A percentile compares a stretch with the other conserved stretches of the same genome.
These are phyloP conservation scores for Terrapene triunguis DNA, from an alignment of 2,113 vertebrate species.

Conservation along the genomic window DNA sequence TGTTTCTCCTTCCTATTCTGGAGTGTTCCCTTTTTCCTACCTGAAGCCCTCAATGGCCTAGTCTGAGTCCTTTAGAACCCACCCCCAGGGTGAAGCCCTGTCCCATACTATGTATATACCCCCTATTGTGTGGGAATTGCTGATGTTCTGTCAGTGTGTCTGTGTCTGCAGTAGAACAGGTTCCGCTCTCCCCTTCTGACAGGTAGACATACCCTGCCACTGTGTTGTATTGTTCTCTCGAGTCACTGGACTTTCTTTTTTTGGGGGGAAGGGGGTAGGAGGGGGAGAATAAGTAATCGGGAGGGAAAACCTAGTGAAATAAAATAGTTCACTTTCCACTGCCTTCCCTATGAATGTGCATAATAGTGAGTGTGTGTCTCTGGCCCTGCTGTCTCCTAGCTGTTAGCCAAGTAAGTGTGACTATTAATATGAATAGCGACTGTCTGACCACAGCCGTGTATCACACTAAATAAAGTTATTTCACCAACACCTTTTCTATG, in stretches of 20 bases:
- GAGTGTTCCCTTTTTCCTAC: not conserved
- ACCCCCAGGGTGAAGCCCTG: not conserved
- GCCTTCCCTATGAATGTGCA: slow-evolving; percentile 89
- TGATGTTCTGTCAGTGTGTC: slow-evolving; percentile 68
- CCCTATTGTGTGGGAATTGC: slow-evolving; percentile 62
- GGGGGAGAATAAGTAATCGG: not conserved
- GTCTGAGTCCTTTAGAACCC: not conserved
- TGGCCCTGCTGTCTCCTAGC: slow-evolving; percentile 90
- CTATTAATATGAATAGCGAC: slow-evolving; percentile 90
- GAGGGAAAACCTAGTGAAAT: slow-evolving; percentile 62
- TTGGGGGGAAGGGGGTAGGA: not conserved
- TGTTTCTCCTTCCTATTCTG: not conserved
- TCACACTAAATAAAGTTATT: slow-evolving; percentile 87
- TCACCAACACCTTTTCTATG: slow-evolving; percentile 79
- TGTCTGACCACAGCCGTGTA: slow-evolving; percentile 90
- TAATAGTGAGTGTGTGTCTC: slow-evolving; percentile 87
- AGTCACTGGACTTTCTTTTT: slow-evolving; percentile 46
- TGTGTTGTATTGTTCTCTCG: slow-evolving; percentile 58
- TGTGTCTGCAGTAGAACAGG: slow-evolving; percentile 55
- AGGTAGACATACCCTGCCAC: slow-evolving; percentile 45
- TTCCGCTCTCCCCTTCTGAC: slow-evolving; percentile 53
- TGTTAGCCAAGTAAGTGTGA: slow-evolving; percentile 92
- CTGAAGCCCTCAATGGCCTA: not conserved
- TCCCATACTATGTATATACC: slow-evolving; percentile 52
- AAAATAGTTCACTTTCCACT: slow-evolving; percentile 81